Percentiles rank a stretch among this genome's conserved stretches.
Evolutionary conservation across 2,888 invertebrate genomes (phyloP).

Genomic region (Diaphora mendica): DNA sequence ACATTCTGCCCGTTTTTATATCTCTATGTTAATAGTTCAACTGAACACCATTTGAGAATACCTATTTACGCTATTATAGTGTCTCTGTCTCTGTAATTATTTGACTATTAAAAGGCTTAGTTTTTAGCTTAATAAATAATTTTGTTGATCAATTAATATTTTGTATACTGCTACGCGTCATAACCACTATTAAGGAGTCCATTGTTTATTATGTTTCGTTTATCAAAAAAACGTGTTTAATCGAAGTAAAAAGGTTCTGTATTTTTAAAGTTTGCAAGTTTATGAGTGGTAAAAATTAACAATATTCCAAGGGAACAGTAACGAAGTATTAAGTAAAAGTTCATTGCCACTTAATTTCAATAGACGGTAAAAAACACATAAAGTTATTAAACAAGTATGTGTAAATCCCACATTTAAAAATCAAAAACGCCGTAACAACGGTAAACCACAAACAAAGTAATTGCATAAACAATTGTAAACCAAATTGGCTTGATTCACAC

Average conservation of each 20-base stretch:
- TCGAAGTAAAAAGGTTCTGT: neutral
- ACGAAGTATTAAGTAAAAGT: neutral
- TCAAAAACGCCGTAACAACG: slow-evolving; percentile 28
- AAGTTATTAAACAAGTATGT: neutral
- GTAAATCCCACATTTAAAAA: slow-evolving; percentile 14
- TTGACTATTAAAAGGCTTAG: neutral
- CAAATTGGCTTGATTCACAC: slow-evolving; percentile 51
- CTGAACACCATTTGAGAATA: neutral
- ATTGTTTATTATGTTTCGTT: no score
- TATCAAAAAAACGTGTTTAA: neutral
- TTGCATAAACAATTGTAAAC: slow-evolving; percentile 39
- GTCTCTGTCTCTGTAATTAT: neutral
- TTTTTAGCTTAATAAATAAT: neutral
- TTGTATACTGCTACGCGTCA: neutral
- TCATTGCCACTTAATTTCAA: neutral
- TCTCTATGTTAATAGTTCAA: neutral
- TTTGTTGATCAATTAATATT: no score
- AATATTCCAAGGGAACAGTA: neutral
- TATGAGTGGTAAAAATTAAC: neutral
- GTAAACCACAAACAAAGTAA: slow-evolving; percentile 40
- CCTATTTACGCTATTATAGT: neutral
- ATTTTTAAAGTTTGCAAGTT: neutral
- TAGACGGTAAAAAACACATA: neutral
- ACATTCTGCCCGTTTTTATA: neutral
- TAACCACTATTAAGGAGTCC: no score